A percentile compares a stretch with the other conserved stretches of the same genome.
phyloP scores from a whole-genome alignment of 2,113 vertebrate genomes.

The Oryzias javanicus region DNA sequence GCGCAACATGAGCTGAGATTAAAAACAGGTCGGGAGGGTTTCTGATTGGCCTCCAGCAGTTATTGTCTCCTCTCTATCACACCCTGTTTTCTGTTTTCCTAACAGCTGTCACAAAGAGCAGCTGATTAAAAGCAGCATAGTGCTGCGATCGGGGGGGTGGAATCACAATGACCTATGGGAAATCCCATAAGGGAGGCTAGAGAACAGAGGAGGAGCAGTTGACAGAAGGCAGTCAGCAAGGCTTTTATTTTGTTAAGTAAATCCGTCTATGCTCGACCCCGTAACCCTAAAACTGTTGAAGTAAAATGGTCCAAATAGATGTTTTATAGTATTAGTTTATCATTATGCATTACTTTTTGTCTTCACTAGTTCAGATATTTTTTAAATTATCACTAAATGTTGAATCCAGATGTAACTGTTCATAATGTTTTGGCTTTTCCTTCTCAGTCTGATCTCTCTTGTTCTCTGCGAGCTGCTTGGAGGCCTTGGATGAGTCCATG shows the following conservation, averaged over 20 bases:
- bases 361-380: too few relatives aligned
- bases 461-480: constrained; percentile 31
- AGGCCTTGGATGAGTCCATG: constrained; percentile 68
- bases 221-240: constrained; percentile 8
- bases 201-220: constrained; percentile 15
- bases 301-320: too few relatives aligned
- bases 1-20: constrained; percentile 46
- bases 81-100: constrained; percentile 35
- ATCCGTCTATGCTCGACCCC: too few relatives aligned
- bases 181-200: constrained; percentile 48
- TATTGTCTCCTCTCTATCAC: constrained; percentile 53
- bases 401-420: too few relatives aligned
- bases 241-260: not conserved
- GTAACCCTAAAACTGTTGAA: too few relatives aligned
- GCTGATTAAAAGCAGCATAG: constrained; percentile 44
- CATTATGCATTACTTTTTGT: too few relatives aligned
- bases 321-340: too few relatives aligned
- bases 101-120: constrained; percentile 58
- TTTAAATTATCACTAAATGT: too few relatives aligned
- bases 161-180: constrained; percentile 52
- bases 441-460: not conserved
- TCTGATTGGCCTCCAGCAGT: constrained; percentile 53
- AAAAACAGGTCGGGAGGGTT: constrained; percentile 52
- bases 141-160: constrained; percentile 38
- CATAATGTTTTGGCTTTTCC: too few relatives aligned